phyloP scores from a whole-genome alignment of 1,140 invertebrate species.

The Trinorchestia longiramus region DNA sequence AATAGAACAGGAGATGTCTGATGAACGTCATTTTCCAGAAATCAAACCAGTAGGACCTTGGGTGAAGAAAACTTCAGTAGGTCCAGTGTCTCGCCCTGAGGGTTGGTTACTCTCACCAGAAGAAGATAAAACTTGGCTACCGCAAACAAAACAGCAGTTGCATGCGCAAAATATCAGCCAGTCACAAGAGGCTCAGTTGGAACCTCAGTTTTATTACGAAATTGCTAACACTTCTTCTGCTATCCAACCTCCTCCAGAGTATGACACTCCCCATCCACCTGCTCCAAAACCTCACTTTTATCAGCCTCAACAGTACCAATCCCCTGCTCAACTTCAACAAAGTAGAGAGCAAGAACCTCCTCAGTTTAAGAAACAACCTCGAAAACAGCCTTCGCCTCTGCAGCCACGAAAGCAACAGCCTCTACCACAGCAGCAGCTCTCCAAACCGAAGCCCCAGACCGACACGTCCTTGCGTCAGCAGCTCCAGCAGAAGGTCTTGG shows the following conservation, averaged over 20 bases:
- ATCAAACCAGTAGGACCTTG: slow-evolving; percentile 63
- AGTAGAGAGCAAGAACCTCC: neutral
- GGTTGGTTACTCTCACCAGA: slow-evolving; percentile 62
- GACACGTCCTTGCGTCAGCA: neutral
- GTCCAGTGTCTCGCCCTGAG: slow-evolving; percentile 58
- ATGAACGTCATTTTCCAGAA: slow-evolving; percentile 13
- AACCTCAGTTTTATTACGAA: slow-evolving; percentile 41
- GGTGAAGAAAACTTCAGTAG: slow-evolving; percentile 64
- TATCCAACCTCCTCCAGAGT: neutral
- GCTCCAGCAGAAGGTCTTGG: neutral
- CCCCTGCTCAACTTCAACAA: slow-evolving; percentile 31
- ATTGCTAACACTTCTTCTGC: neutral
- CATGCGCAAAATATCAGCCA: neutral
- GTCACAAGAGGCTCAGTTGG: neutral
- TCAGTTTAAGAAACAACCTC: neutral
- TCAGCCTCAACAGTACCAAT: slow-evolving; percentile 41
- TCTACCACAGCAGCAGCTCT: neutral
- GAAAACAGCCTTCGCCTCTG: slow-evolving; percentile 9
- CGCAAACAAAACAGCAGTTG: neutral
- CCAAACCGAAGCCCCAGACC: neutral
- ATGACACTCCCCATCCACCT: neutral
- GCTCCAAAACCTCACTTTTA: slow-evolving; percentile 24
- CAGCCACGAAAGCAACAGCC: neutral
- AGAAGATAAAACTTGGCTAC: slow-evolving; percentile 18
- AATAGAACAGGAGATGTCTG: slow-evolving; percentile 53